Conservation (phyloP, 2,888 invertebrate genomes). For the Hydraecia micacea region DNA sequence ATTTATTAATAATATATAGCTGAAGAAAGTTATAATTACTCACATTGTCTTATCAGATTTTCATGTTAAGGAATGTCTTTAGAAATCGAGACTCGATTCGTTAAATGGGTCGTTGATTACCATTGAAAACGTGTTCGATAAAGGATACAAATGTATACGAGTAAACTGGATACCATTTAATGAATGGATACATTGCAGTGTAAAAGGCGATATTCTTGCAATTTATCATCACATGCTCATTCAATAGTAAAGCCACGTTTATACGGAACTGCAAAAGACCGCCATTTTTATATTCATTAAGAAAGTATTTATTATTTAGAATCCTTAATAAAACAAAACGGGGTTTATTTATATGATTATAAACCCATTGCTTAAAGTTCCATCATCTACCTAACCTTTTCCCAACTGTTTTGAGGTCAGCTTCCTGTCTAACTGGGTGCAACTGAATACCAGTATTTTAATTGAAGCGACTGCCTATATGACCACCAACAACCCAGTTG, state of each 20-base stretch:
- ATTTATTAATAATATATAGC: constrained; percentile 33
- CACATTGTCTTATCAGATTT: neutral
- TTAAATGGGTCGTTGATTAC: constrained; percentile 23
- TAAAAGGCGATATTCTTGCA: constrained; percentile 1
- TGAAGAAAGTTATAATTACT: constrained; percentile 30
- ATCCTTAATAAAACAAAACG: neutral
- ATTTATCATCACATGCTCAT: constrained; percentile 24
- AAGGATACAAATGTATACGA: constrained; percentile 1
- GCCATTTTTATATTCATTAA: neutral
- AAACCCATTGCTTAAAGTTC: too few relatives aligned
- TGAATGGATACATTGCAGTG: constrained; percentile 6
- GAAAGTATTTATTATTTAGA: neutral
- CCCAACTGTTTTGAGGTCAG: too few relatives aligned
- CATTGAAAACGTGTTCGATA: constrained; percentile 23
- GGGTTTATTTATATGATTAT: too few relatives aligned
- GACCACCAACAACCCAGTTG: too few relatives aligned
- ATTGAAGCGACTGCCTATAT: too few relatives aligned
- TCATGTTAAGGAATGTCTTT: neutral
- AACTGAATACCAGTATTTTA: too few relatives aligned
- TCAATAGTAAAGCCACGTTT: constrained; percentile 1
- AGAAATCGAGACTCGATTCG: neutral
- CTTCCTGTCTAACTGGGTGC: too few relatives aligned
- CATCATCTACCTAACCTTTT: too few relatives aligned
- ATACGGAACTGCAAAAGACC: neutral
- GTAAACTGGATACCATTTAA: constrained; percentile 9